Evolutionary conservation across 2,888 invertebrate species (phyloP).

Genomic region (Rhamphomyia laevipes): DNA sequence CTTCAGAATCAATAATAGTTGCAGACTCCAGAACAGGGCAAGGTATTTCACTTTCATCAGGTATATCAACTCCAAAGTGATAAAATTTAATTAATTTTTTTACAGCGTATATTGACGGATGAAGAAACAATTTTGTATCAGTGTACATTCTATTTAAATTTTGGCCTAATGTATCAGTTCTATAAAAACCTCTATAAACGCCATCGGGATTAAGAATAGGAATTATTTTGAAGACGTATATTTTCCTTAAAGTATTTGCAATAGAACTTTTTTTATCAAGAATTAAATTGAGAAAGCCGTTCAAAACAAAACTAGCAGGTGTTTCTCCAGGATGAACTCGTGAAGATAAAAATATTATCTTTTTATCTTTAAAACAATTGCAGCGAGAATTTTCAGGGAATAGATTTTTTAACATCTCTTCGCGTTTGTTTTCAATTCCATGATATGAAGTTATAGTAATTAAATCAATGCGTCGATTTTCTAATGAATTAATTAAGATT

Average conservation of each 20-base stretch:
- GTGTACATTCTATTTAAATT: conserved; percentile 81
- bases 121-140: conserved; percentile 57
- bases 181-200: conserved; percentile 71
- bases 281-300: conserved; percentile 73
- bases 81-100: conserved; percentile 64
- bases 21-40: no score
- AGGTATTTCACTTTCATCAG: conserved; percentile 7
- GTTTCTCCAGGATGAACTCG: conserved; percentile 90
- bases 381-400: conserved; percentile 67
- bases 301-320: conserved; percentile 80
- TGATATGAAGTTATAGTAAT: conserved; percentile 73
- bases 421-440: conserved; percentile 59
- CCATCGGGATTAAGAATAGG: conserved; percentile 90
- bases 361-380: conserved; percentile 62
- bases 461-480: conserved; percentile 66
- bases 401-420: conserved; percentile 56
- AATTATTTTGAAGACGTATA: conserved; percentile 79
- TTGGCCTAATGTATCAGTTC: conserved; percentile 76
- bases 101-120: conserved; percentile 79
- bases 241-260: conserved; percentile 52
- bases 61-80: conserved; percentile 51
- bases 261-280: conserved; percentile 62
- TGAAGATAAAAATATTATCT: conserved; percentile 77
- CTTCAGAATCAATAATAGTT: no score
- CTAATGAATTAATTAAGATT: conserved; percentile 64